Evolutionary conservation across 1,140 invertebrate genomes (phyloP).

Genomic region (Trichomalopsis sarcophagae): DNA sequence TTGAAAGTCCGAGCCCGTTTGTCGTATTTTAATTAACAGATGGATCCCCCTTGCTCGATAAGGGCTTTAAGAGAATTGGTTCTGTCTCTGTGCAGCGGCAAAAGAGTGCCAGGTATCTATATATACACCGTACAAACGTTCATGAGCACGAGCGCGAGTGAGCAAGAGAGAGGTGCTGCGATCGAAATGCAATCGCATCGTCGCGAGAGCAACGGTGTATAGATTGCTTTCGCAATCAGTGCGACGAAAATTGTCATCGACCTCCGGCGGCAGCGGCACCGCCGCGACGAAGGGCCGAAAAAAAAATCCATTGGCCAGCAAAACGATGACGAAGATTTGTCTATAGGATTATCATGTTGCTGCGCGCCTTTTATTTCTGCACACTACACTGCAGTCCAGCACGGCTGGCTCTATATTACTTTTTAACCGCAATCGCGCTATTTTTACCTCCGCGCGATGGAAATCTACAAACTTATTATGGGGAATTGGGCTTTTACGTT

Average conservation of each 20-base stretch:
- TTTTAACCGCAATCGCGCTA: slow-evolving; percentile 34
- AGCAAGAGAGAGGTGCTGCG: background rate
- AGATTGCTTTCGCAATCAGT: slow-evolving; percentile 49
- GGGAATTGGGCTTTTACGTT: background rate
- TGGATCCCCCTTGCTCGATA: slow-evolving; percentile 43
- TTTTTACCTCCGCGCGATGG: slow-evolving; percentile 13
- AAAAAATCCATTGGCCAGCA: slow-evolving; percentile 38
- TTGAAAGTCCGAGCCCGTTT: slow-evolving; percentile 40
- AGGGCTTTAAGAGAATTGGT: slow-evolving; percentile 45
- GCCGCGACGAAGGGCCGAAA: background rate
- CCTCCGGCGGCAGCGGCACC: background rate
- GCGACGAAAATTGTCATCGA: slow-evolving; percentile 49
- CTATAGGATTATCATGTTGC: slow-evolving; percentile 33
- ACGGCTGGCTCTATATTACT: slow-evolving; percentile 3
- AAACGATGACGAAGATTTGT: slow-evolving; percentile 44
- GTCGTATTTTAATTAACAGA: slow-evolving; percentile 54
- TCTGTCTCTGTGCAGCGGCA: slow-evolving; percentile 7
- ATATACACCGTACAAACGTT: background rate
- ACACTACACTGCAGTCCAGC: background rate
- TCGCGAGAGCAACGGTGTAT: background rate
- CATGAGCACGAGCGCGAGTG: background rate
- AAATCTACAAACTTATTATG: slow-evolving; percentile 40
- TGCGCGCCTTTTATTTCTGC: background rate
- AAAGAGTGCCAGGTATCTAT: background rate
- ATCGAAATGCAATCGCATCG: slow-evolving; percentile 50